A percentile compares a stretch with the other conserved stretches of the same genome.
Conservation (phyloP, 2,888 invertebrate species). For the Nematopogon swammerdamellus region DNA sequence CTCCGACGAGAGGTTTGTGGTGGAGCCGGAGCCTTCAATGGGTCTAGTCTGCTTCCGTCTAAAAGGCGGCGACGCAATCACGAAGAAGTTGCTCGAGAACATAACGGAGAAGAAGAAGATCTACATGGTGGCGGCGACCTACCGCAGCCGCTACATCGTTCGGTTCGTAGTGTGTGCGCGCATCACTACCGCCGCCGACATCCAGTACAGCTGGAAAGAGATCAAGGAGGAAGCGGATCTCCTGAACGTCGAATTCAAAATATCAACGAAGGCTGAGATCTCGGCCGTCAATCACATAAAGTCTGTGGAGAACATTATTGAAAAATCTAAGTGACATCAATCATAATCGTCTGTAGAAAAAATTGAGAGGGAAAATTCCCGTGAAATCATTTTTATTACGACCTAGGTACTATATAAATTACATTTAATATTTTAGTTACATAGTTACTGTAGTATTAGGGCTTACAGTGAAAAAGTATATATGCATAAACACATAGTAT, state of each 20-base stretch:
- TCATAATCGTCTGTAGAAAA: too few relatives aligned
- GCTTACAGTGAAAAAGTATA: too few relatives aligned
- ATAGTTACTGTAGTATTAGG: too few relatives aligned
- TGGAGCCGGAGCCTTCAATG: slow-evolving; percentile 68
- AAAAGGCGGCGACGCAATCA: slow-evolving; percentile 67
- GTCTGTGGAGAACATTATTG: slow-evolving; percentile 14
- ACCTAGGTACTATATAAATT: too few relatives aligned
- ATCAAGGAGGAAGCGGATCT: slow-evolving; percentile 58
- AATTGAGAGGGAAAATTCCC: too few relatives aligned
- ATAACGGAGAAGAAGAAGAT: slow-evolving; percentile 74
- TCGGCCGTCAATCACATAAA: slow-evolving; percentile 31
- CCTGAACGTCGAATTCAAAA: slow-evolving; percentile 19
- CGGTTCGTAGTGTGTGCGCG: slow-evolving; percentile 82
- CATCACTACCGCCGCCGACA: slow-evolving; percentile 64
- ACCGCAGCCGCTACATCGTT: slow-evolving; percentile 65
- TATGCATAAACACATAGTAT: too few relatives aligned
- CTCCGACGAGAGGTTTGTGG: slow-evolving; percentile 74
- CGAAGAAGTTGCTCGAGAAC: slow-evolving; percentile 66
- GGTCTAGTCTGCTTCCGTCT: slow-evolving; percentile 89
- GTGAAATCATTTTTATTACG: too few relatives aligned
- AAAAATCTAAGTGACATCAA: slow-evolving; percentile 42
- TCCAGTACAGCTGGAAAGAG: slow-evolving; percentile 70
- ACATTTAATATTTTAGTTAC: too few relatives aligned
- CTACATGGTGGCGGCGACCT: slow-evolving; percentile 76
- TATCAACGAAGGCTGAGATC: slow-evolving; percentile 24